Base-by-base conservation (phyloP, 2,888 invertebrate species). In the Fissipunctia ypsillon region DNA sequence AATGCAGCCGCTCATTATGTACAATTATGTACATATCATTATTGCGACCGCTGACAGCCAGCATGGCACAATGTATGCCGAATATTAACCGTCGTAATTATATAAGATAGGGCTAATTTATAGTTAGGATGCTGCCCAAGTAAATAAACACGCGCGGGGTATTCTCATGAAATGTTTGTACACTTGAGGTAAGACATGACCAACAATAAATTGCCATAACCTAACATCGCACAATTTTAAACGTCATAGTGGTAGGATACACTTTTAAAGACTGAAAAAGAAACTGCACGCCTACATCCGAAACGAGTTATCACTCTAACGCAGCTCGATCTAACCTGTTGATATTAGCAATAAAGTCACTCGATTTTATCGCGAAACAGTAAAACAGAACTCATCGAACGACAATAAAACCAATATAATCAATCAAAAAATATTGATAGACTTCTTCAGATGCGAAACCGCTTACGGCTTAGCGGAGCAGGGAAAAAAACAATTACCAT, bases 1-100 rank as follows among this genome's bases (percentile, higher is more conserved):
- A 83, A 76, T 71, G 61, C 74, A 60, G 50, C 63, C 63, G 31
- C 71, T 81, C 84, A 86, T 87, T 84, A 81, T 74, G 78, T 81
- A 73, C 76, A 86, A 83, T 87, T 87, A 85, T 73, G 75, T 85
- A 78, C 76, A 71, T 83, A 79, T 80, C 72, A 76, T 84, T 84
- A 81, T 84, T 77, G 68, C 56, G 71, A 72, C 69, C 57, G 71
- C 70, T 84, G 85, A 81, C 84, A 87, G 80, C 57, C 64, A 76
- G 70, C 79, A 80, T 59, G 68, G 65, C 70, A 67, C 71, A 78
- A 80, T 81, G 78, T 68, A 70, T 70, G 71, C 73, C 73, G 68
- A 83, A 81, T 87, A 85, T 85, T 77, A 87, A 85, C 79, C 73
- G 70, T 65, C 67, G 74, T 73, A 83, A 84, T 86, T 81, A 84